Percentiles rank a stretch among this genome's conserved stretches.
These are phyloP conservation scores for Parnassius orleans DNA, from an alignment of 2,888 invertebrate species.

Conservation along the genomic window DNA sequence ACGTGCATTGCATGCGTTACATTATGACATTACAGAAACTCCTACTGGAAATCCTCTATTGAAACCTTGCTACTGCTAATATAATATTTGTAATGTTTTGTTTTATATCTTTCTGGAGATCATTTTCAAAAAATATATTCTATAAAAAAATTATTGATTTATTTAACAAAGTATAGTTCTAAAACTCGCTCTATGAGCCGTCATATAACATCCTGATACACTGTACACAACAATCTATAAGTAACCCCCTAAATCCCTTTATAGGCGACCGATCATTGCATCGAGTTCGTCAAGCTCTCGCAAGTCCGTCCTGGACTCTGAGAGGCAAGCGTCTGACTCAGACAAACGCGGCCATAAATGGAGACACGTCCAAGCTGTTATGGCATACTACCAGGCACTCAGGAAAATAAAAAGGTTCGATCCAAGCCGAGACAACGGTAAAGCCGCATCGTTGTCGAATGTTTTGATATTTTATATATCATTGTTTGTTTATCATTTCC, in stretches of 20 bases:
- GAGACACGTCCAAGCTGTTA: conserved; percentile 92
- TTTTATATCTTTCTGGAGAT: no score
- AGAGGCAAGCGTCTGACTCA: conserved; percentile 64
- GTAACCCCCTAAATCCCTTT: conserved; percentile 72
- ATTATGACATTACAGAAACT: no score
- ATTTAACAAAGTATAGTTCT: conserved; percentile 19
- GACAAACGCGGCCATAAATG: conserved; percentile 86
- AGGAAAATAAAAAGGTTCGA: conserved; percentile 94
- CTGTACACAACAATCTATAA: conserved; percentile 39
- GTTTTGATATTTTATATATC: conserved; percentile 38
- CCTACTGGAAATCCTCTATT: no score
- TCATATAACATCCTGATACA: conserved; percentile 14
- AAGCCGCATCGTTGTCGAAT: conserved; percentile 66
- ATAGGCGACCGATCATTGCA: conserved; percentile 77
- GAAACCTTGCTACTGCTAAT: no score
- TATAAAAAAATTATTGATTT: neutral
- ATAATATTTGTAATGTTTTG: no score
- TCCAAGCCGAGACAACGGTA: conserved; percentile 52
- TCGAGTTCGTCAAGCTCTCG: conserved; percentile 74
- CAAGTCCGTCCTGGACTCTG: conserved; percentile 70
- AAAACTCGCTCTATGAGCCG: conserved; percentile 17
- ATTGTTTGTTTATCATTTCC: conserved; percentile 69
- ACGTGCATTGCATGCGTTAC: no score
- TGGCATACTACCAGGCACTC: conserved; percentile 94
- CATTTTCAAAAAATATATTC: no score